These are phyloP conservation scores for Hormaphis cornu DNA, from an alignment of 1,140 invertebrate species.

Conservation along the genomic window DNA sequence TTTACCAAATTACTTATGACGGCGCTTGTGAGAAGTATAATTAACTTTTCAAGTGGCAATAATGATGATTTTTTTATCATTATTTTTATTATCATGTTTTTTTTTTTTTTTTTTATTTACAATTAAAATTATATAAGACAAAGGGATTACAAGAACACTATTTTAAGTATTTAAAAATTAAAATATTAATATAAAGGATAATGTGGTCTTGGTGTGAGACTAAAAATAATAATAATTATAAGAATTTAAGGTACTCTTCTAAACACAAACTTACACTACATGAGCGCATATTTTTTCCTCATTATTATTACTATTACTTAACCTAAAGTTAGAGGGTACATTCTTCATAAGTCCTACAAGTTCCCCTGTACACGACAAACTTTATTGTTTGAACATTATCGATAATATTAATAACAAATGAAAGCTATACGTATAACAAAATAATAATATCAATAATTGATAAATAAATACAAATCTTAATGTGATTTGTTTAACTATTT, in stretches of 20 bases:
- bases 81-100: too few relatives aligned
- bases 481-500: background rate
- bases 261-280: background rate
- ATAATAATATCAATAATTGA: background rate
- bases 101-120: too few relatives aligned
- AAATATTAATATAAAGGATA: too few relatives aligned
- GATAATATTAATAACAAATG: background rate
- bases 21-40: too few relatives aligned
- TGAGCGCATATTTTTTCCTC: background rate
- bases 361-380: background rate
- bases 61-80: too few relatives aligned
- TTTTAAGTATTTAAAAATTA: too few relatives aligned
- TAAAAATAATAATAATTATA: too few relatives aligned
- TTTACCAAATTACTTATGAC: too few relatives aligned
- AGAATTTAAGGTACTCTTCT: too few relatives aligned
- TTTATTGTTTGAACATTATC: background rate
- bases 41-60: too few relatives aligned
- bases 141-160: too few relatives aligned
- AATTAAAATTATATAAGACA: too few relatives aligned
- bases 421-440: slow-evolving; percentile 6
- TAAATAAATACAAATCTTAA: slow-evolving; percentile 7
- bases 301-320: background rate
- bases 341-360: background rate
- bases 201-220: background rate
- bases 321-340: background rate